phyloP scores from a whole-genome alignment of 2,797 vertebrate genomes.

The Crax fasciolata region DNA sequence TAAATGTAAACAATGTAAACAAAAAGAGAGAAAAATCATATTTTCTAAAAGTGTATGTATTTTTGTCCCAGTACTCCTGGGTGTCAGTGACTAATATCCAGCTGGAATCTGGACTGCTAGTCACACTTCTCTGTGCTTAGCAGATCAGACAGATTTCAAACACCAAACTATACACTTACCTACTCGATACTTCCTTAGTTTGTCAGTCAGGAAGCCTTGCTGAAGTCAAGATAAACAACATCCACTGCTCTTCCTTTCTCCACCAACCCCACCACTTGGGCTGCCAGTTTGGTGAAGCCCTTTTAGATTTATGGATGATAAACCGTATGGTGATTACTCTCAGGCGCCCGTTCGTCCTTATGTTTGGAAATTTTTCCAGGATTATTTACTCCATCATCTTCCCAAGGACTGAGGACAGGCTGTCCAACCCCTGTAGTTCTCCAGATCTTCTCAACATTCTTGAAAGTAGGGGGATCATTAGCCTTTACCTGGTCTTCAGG shows the following conservation, averaged over 20 bases:
- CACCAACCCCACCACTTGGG: background rate
- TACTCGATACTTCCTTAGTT: background rate
- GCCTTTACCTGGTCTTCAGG: background rate
- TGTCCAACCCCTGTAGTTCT: background rate
- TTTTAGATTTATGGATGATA: too few species aligned
- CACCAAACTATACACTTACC: background rate
- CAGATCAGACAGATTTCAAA: background rate
- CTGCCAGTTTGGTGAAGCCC: background rate
- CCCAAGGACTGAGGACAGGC: background rate
- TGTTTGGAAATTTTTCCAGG: background rate
- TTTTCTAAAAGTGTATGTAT: background rate
- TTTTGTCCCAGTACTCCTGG: background rate
- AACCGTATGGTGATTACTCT: too few species aligned
- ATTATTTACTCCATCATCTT: background rate
- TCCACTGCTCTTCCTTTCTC: background rate
- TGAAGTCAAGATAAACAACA: background rate
- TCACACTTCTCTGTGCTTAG: background rate
- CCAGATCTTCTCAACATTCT: background rate
- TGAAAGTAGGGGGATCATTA: background rate
- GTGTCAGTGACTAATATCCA: background rate
- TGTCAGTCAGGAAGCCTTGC: background rate
- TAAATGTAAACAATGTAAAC: background rate
- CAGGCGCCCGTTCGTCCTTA: background rate
- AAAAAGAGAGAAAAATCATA: background rate
- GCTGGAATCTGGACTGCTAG: background rate